Evolutionary conservation across 2,797 vertebrate genomes (phyloP).

Genomic region (Melanotaenia trifasciata): DNA sequence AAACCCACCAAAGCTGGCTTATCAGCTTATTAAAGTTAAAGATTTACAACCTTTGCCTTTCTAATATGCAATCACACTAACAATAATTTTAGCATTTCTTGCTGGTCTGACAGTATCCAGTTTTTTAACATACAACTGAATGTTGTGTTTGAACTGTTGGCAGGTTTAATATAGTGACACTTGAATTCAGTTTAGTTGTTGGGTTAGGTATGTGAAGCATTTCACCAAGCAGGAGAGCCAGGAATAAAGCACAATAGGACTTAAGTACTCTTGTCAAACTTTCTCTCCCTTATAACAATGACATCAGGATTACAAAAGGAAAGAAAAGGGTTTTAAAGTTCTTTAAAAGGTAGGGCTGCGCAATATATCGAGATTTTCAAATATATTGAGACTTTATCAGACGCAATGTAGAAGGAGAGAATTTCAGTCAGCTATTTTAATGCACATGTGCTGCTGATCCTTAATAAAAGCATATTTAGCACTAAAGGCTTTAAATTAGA

Average conservation of each 20-base stretch:
- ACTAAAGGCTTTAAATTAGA: too few species aligned
- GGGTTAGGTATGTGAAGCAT: slow-evolving; percentile 51
- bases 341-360: background rate
- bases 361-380: too few species aligned
- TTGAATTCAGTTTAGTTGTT: slow-evolving; percentile 1
- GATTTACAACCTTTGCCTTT: slow-evolving; percentile 51
- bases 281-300: slow-evolving; percentile 25
- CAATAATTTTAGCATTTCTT: too few species aligned
- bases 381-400: too few species aligned
- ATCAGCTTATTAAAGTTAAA: slow-evolving; percentile 68
- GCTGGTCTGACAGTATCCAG: background rate
- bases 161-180: slow-evolving; percentile 1
- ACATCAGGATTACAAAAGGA: slow-evolving; percentile 37
- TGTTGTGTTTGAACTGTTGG: slow-evolving; percentile 4
- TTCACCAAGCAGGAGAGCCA: slow-evolving; percentile 29
- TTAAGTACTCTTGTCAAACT: slow-evolving; percentile 25
- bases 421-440: too few species aligned
- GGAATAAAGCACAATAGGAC: slow-evolving; percentile 13
- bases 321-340: slow-evolving; percentile 30
- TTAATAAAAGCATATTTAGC: too few species aligned
- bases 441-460: too few species aligned
- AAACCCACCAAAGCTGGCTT: slow-evolving; percentile 37
- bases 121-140: background rate
- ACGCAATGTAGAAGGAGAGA: too few species aligned
- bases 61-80: background rate